Evolutionary conservation across 2,888 invertebrate species (phyloP), one percentile per base, ranked within the genome.

Genomic region (Philopedon plagiatum): DNA sequence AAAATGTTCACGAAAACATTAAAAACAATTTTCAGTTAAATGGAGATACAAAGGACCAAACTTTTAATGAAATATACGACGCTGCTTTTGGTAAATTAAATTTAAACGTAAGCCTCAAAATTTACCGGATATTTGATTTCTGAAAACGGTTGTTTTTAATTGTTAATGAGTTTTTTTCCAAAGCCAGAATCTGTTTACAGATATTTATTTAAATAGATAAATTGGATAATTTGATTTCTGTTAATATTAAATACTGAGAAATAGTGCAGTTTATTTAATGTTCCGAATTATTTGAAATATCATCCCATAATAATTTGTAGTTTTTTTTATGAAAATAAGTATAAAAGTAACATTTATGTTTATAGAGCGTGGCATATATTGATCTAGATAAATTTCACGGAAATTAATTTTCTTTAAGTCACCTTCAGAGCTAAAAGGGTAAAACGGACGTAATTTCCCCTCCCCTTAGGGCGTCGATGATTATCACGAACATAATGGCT

Each of bases 401-500:
- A 57, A 58, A 58, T 58, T 58, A 58, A 39, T 39, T 37, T 57
- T 29, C 19, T 57, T 34, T 34, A 32, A 56, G 56, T 18, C 19
- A 56, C 56, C 34, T 57, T 34, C 18, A 37, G 18, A 34, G 34
- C 29, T 19, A 13, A 57, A 37, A 13, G 19, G 57, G 34, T 57
- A 37, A 19, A 5, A 26, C 7, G 23, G 37, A 37, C 23, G 23
- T 23, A 15, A 15, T 21, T 19, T 37, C 2, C 18, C 56, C 19
- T 32, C 32, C 32, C 18, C 19, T 34, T 34, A 23, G 21, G 49
- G 37, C n/a, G 37, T n/a, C 15, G 57, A 57, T 57, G 34, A 13
- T 57, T 57, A 57, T 57, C 57, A 37, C 18, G 37, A 57, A 57
- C 21, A 37, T 57, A 57, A 57, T 57, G 56, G 57, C 37, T 32